Evolutionary conservation across 1,140 invertebrate genomes (phyloP), one percentile per base, ranked within the genome.

Genomic region (Limonius californicus): DNA sequence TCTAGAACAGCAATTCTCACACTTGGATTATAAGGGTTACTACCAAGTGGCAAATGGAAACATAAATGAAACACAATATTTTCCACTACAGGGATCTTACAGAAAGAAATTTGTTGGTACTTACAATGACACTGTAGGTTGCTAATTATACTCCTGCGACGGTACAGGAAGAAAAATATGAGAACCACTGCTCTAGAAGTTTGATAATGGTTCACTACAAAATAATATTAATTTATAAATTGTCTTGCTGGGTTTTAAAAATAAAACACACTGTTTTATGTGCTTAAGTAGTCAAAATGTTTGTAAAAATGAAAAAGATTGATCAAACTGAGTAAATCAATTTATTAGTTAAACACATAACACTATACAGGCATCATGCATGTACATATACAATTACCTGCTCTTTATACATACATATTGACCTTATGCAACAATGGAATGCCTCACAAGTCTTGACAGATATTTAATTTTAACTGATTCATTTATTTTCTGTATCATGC

Each of bases 181-280:
- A n/a, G n/a, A n/a, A n/a, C n/a, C n/a, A n/a, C n/a, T n/a, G n/a
- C n/a, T n/a, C n/a, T n/a, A n/a, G n/a, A n/a, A n/a, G n/a, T n/a
- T n/a, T n/a, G n/a, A n/a, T n/a, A n/a, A n/a, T n/a, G n/a, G n/a
- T n/a, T n/a, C n/a, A n/a, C n/a, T n/a, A n/a, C n/a, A n/a, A n/a
- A n/a, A n/a, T n/a, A n/a, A n/a, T n/a, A n/a, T n/a, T n/a, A n/a
- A n/a, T n/a, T n/a, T n/a, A n/a, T n/a, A n/a, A n/a, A n/a, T n/a
- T n/a, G n/a, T n/a, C 9, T 23, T 1, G 32, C 58, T 59, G 58
- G 58, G 58, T 12, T 35, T 39, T 54, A 15, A 14, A 27, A 59
- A 59, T 59, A 59, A 59, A 59, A 59, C 58, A 59, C 58, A 59
- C 35, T 59, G 58, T 50, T 45, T 27, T 39, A 39, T 39, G 35